phyloP scores from a whole-genome alignment of 1,140 invertebrate species.

The Heliconius nattereri region DNA sequence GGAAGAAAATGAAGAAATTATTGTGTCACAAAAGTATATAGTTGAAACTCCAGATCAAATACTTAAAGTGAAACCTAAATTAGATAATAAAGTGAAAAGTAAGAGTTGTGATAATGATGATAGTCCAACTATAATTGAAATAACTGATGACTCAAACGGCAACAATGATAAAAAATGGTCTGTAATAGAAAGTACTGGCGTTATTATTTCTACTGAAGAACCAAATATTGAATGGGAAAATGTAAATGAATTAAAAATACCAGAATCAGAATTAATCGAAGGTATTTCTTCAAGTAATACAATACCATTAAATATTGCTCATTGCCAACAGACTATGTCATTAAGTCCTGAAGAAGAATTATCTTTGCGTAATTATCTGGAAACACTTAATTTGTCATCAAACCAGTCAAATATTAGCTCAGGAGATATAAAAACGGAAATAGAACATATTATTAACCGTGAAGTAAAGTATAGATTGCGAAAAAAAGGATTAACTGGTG shows the following conservation, averaged over 20 bases:
- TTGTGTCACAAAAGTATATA: slow-evolving; percentile 49
- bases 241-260: slow-evolving; percentile 32
- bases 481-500: slow-evolving; percentile 82
- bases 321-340: slow-evolving; percentile 63
- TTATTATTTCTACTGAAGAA: slow-evolving; percentile 79
- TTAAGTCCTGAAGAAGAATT: slow-evolving; percentile 74
- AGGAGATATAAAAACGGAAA: slow-evolving; percentile 69
- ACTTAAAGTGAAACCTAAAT: slow-evolving; percentile 66
- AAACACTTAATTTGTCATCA: slow-evolving; percentile 81
- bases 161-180: slow-evolving; percentile 47
- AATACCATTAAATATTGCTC: slow-evolving; percentile 65
- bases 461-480: slow-evolving; percentile 76
- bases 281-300: slow-evolving; percentile 60
- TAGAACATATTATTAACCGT: slow-evolving; percentile 69
- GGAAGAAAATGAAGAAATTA: slow-evolving; percentile 18
- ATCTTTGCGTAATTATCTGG: slow-evolving; percentile 81
- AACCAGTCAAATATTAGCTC: slow-evolving; percentile 55
- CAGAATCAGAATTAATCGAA: slow-evolving; percentile 38
- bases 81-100: slow-evolving; percentile 74
- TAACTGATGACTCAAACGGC: slow-evolving; percentile 62
- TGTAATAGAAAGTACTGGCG: slow-evolving; percentile 63
- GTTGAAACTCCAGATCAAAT: slow-evolving; percentile 80
- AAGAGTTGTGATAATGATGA: slow-evolving; percentile 83
- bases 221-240: slow-evolving; percentile 42
- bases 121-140: slow-evolving; percentile 78